Evolutionary conservation across 2,888 invertebrate species (phyloP), one percentile per base, ranked within the genome.

Genomic region (Trypoxylon attenuatum): DNA sequence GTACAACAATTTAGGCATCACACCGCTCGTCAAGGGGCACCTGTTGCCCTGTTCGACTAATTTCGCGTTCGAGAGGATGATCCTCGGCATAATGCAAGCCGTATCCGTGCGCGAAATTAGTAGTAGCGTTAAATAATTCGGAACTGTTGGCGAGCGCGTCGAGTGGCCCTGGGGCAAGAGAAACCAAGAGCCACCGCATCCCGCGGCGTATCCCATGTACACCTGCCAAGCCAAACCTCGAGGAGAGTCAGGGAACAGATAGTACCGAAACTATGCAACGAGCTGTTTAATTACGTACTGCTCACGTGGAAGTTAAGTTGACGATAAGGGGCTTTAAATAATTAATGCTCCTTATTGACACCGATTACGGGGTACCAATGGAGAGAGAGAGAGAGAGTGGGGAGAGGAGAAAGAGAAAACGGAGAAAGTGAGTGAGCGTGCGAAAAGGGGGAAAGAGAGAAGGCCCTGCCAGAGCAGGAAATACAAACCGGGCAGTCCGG

Each of bases 331-430:
- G 57, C 52, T 55, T 61, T 50, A 49, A 61, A 67, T 68, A 67
- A 77, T 71, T 13, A 13, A 1, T 67, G 58, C 49, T 50, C 45
- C 45, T 62, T 59, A 59, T 71, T 62, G 63, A 67, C 64, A 18
- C 16, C 46, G 22, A 45, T 18, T 23, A 22, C 4, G 29, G 21
- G 16, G 27, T 15, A 22, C 16, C 39, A 27, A 16, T 5, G 27
- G 10, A 10, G 22, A 13, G 41, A 2, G 38, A 25, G 5, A 42
- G 39, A 25, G 21, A 6, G 22, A 21, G 33, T 21, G 16, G n/a
- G 10, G 8, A 6, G 5, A 16, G 25, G 10, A 45, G 51, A 16
- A 38, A 18, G 46, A 46, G 6, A 21, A 25, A 10, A 4, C 2
- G 6, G 13, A 13, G 21, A 13, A 27, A 45, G 16, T 19, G 23